A percentile compares a stretch with the other conserved stretches of the same genome.
Evolutionary conservation across 2,113 vertebrate genomes (phyloP).

Genomic region (Pluvianellus socialis): DNA sequence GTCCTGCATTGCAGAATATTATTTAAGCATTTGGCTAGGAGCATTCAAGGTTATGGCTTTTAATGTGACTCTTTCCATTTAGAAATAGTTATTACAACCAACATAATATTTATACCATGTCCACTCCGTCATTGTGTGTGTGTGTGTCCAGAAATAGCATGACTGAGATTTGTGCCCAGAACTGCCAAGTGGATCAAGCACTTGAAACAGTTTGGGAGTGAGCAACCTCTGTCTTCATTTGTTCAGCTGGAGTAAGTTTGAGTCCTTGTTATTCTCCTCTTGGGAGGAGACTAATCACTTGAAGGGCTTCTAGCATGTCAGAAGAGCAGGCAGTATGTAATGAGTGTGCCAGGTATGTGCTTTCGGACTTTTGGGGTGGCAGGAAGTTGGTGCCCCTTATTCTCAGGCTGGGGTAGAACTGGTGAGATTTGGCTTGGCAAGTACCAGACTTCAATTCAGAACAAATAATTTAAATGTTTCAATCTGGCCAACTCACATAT

Average conservation of each 20-base stretch:
- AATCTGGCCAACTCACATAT: background rate
- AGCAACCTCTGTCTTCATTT: background rate
- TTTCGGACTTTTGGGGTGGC: background rate
- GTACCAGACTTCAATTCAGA: background rate
- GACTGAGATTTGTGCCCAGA: background rate
- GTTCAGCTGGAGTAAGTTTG: background rate
- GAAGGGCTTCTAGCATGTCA: background rate
- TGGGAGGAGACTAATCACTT: background rate
- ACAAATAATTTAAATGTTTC: background rate
- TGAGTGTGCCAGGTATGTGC: background rate
- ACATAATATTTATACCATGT: fast-evolving
- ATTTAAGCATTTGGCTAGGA: background rate
- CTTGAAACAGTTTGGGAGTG: background rate
- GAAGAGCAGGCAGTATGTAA: background rate
- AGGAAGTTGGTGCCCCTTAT: background rate
- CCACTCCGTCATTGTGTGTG: background rate
- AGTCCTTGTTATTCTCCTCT: background rate
- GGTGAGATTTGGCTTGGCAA: background rate
- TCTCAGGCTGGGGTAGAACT: background rate
- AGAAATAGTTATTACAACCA: background rate
- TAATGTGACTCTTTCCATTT: background rate
- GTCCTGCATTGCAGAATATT: background rate
- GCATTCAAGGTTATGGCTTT: background rate
- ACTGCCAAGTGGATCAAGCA: background rate
- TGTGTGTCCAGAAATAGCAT: background rate